Base-by-base conservation (phyloP, 2,113 vertebrate species). In the Cochlearius cochlearius region DNA sequence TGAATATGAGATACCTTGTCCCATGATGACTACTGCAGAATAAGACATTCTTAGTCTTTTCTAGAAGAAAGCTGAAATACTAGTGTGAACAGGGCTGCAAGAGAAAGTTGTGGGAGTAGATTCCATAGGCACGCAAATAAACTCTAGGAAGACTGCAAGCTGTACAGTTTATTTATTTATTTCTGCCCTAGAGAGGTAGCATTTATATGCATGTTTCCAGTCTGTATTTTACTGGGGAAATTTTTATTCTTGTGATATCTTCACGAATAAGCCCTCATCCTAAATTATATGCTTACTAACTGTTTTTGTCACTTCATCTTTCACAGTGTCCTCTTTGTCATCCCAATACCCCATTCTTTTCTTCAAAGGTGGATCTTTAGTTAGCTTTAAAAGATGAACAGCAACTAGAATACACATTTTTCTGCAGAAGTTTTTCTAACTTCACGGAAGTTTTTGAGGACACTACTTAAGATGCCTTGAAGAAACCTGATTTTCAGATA, bases 221-320 rank as follows among this genome's bases (percentile, higher is more conserved):
- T 49, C 21, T 73, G 13, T 53, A n/a, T 10, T 58, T 73, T 41
- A 45, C 16, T 17, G 34, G 17, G 19, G 3, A 69, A 49, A 23
- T 38, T 41, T 73, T 80, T 49, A 50, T 72, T 47, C 11, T 23
- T 25, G 10, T 17, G 7, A 30, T 58, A 32, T n/a, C 3, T 9
- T n/a, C 0, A 0, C 43, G 26, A 91, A 68, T 18, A 72, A 86
- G 6, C 1, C 6, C 7, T 78, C 27, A n/a, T 22, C 8, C 17
- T 49, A 59, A 89, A 88, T n/a, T 10, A 52, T 36, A 34, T 36
- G 16, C 12, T 39, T 73, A 27, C 12, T 26, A 22, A 45, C 18
- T 45, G 7, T 9, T 45, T 92, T 94, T 93, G 73, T 17, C 11
- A 81, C 45, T 58, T 78, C 18, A 63, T 55, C 11, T 32, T 78